Conservation (phyloP, 2,797 vertebrate genomes). For the Hoplostethus atlanticus region DNA sequence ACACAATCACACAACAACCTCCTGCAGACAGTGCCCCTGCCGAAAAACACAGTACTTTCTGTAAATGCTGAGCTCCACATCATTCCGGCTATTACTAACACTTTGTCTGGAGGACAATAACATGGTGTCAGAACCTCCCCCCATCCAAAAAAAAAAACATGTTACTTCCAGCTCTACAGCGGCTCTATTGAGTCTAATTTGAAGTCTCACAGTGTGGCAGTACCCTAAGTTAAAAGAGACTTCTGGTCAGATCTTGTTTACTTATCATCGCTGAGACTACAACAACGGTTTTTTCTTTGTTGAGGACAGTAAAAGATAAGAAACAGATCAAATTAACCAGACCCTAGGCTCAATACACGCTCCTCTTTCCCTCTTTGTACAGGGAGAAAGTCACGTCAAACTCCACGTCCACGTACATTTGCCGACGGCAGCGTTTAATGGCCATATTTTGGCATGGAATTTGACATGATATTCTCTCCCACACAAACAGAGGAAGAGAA, state of each 20-base stretch:
- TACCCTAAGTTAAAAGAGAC: background rate
- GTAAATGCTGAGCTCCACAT: constrained; percentile 58
- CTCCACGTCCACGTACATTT: constrained; percentile 34
- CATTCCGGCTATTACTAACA: constrained; percentile 54
- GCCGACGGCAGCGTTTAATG: constrained; percentile 45
- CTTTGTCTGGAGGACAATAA: constrained; percentile 60
- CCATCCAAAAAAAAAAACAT: background rate
- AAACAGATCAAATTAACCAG: background rate
- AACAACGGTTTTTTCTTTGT: background rate
- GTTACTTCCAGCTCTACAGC: constrained; percentile 28
- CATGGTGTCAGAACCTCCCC: constrained; percentile 38
- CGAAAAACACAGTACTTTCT: constrained; percentile 38
- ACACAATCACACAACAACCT: constrained; percentile 59
- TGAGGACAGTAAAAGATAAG: background rate
- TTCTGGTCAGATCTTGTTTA: constrained; percentile 3
- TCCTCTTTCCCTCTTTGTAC: constrained; percentile 5
- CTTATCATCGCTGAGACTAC: background rate
- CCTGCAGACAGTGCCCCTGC: constrained; percentile 22
- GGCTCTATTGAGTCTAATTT: constrained; percentile 36
- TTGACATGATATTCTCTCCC: constrained; percentile 57
- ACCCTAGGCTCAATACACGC: background rate
- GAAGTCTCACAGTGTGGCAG: constrained; percentile 3
- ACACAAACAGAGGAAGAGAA: constrained; percentile 58
- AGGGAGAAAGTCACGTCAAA: constrained; percentile 21
- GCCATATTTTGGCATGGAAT: constrained; percentile 56